phyloP scores from a whole-genome alignment of 1,140 invertebrate genomes.

The Caerostris darwini region DNA sequence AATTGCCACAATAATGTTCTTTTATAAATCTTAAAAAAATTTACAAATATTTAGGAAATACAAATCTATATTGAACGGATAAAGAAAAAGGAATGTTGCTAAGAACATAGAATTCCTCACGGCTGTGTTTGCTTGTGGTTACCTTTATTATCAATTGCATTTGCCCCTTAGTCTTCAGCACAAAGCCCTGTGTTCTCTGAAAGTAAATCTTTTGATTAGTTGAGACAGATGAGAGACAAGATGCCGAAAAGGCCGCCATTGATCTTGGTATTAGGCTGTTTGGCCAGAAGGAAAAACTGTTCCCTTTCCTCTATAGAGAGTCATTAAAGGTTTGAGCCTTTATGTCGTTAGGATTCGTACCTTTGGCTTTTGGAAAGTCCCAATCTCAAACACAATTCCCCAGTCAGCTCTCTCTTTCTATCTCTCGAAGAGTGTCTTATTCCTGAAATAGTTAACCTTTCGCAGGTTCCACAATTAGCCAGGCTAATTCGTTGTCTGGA shows the following conservation, averaged over 20 bases:
- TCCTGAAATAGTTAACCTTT: constrained; percentile 55
- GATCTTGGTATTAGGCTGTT: constrained; percentile 53
- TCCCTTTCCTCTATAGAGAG: background rate
- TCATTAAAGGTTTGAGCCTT: constrained; percentile 65
- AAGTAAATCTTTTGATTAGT: constrained; percentile 71
- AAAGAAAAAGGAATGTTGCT: too few species aligned
- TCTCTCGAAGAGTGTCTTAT: background rate
- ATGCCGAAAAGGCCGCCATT: constrained; percentile 43
- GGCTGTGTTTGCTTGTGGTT: background rate
- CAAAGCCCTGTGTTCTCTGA: constrained; percentile 24
- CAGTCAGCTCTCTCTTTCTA: background rate
- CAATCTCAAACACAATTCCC: constrained; percentile 32
- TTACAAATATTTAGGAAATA: too few species aligned
- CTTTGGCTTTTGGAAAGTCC: constrained; percentile 11
- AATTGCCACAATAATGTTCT: too few species aligned
- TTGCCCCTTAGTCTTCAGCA: background rate
- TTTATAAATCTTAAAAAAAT: too few species aligned
- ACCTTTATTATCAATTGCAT: background rate
- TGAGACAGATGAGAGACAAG: constrained; percentile 64
- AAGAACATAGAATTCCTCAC: too few species aligned
- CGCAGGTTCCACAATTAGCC: constrained; percentile 29
- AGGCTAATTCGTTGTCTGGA: constrained; percentile 13
- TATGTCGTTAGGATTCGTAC: constrained; percentile 37
- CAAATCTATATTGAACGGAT: too few species aligned
- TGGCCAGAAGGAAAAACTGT: constrained; percentile 32